Base-by-base conservation (phyloP, 2,888 invertebrate species). In the Odontocerum albicorne region DNA sequence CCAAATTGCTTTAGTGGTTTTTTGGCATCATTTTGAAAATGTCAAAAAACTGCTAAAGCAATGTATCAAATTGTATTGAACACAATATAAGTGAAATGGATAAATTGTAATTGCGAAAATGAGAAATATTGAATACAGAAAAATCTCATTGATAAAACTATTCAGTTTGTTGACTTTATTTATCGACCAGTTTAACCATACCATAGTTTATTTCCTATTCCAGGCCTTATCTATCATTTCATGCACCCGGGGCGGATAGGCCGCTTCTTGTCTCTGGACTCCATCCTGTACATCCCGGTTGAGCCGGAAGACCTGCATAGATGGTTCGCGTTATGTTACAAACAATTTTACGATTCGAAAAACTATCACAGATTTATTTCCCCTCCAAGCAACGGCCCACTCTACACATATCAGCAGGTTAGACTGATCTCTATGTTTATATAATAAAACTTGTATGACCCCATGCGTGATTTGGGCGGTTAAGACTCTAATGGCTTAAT, bases 221-320 rank as follows among this genome's bases (percentile, higher is more conserved):
- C n/a, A n/a, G n/a, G 72, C 3, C 46, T 75, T 12, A 72, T 73
- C 61, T 77, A 65, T 66, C 72, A 74, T 21, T 65, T 63, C 63
- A 75, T 72, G 50, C 76, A 67, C 70, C 84, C 69, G 62, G 79
- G 52, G 70, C 70, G 67, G 67, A 80, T 69, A 58, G 70, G 63
- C 64, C 81, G 62, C 66, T 71, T 68, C 68, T 71, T 73, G 59
- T 71, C 67, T 62, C 71, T 66, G 1, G 77, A 77, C 51, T 64
- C 68, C 0, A 65, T 65, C 0, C 68, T 70, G 0, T 67, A 72
- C 0, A 55, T 69, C 61, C 6, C 64, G 0, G 54, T 70, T 0
- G 59, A 64, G 0, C 65, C 70, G 0, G 67, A 71, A 0, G 47
- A 65, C 0, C 74, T 73, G 49, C 38, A 52, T 1, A 68, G 62